These are phyloP conservation scores for Hipposideros armiger DNA, from an alignment of 2,113 vertebrate species.

Conservation along the genomic window DNA sequence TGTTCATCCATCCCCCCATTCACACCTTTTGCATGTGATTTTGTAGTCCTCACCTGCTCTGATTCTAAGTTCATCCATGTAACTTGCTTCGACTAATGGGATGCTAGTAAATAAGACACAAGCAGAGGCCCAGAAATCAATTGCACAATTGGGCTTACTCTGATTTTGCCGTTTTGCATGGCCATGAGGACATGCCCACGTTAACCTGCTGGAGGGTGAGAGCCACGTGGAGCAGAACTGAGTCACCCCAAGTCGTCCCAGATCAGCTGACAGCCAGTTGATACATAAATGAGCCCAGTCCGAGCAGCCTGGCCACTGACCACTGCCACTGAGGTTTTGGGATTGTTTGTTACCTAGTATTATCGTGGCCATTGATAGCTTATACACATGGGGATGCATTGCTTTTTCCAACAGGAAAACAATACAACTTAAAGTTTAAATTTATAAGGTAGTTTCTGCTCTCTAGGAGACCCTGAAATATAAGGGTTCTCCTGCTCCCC, in stretches of 20 bases:
- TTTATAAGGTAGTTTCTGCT: no score
- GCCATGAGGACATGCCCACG: not conserved
- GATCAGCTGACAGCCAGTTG: not conserved
- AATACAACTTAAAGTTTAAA: not conserved
- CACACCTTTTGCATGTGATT: not conserved
- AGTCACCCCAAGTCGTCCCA: not conserved
- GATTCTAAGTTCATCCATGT: not conserved
- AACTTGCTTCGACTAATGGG: not conserved
- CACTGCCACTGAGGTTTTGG: fast-evolving
- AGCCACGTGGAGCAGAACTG: fast-evolving
- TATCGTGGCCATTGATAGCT: not conserved
- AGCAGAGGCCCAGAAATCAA: not conserved
- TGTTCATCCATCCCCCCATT: fast-evolving
- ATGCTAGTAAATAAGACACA: not conserved
- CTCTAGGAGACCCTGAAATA: not conserved
- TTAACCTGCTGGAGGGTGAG: not conserved
- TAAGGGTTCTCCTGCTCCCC: not conserved
- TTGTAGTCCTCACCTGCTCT: not conserved
- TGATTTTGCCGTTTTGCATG: not conserved
- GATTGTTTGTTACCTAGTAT: not conserved
- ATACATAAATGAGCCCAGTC: not conserved
- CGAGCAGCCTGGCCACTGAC: not conserved
- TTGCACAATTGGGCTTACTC: not conserved
- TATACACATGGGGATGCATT: not conserved
- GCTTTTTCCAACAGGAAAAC: not conserved